A percentile compares a stretch with the other conserved stretches of the same genome.
These are phyloP conservation scores for Malurus alboscapulatus DNA, from an alignment of 2,113 vertebrate genomes.

Conservation along the genomic window DNA sequence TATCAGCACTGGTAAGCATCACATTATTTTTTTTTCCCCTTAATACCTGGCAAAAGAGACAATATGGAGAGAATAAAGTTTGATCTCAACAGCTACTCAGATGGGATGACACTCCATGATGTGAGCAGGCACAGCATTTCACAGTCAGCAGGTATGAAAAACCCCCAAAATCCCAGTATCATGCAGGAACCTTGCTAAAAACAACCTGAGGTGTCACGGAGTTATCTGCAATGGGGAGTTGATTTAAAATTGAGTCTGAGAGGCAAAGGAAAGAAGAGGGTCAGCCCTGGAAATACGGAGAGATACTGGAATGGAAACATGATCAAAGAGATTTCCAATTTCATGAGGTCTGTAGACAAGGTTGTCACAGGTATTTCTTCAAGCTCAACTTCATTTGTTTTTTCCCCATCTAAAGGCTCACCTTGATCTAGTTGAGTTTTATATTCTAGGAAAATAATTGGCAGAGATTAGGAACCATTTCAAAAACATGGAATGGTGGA, in stretches of 20 bases:
- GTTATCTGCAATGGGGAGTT: neutral
- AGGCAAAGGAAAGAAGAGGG: neutral
- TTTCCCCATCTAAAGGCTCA: neutral
- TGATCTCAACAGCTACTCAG: neutral
- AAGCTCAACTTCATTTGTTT: neutral
- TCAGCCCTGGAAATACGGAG: neutral
- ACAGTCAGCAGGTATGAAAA: neutral
- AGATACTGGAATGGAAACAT: neutral
- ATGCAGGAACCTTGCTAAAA: neutral
- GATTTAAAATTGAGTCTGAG: neutral
- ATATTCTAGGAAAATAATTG: neutral
- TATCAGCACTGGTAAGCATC: neutral
- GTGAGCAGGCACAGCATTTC: neutral
- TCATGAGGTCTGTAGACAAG: neutral
- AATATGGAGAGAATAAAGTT: neutral
- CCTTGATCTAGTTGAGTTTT: neutral
- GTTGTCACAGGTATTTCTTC: neutral
- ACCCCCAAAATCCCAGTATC: neutral
- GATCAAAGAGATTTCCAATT: neutral
- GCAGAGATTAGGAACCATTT: neutral
- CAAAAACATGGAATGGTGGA: neutral
- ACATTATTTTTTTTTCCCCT: neutral
- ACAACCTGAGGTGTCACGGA: accelerated
- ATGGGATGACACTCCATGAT: neutral
- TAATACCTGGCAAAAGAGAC: neutral